Evolutionary conservation across 2,113 vertebrate genomes (phyloP).

Genomic region (Leptobrachium ailaonicum): DNA sequence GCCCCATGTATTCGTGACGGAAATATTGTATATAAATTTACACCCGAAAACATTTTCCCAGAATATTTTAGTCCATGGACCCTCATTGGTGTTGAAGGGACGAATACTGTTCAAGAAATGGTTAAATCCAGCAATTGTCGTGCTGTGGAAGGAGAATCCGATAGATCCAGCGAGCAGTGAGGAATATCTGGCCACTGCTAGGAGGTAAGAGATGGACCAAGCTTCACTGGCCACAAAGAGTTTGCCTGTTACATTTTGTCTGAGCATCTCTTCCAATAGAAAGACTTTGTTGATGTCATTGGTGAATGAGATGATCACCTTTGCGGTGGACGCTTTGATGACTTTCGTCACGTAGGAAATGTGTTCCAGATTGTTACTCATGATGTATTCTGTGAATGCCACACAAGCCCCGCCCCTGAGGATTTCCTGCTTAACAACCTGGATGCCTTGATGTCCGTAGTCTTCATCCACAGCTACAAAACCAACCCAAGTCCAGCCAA

Average conservation of each 20-base stretch:
- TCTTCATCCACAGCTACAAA: conserved; percentile 17
- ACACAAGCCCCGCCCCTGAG: conserved; percentile 21
- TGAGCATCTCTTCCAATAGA: conserved; percentile 13
- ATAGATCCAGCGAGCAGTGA: conserved; percentile 25
- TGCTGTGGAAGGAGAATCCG: conserved; percentile 28
- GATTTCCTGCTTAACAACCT: conserved; percentile 12
- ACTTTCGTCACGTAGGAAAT: not conserved
- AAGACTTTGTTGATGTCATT: conserved; percentile 7
- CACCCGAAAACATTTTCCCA: conserved; percentile 38
- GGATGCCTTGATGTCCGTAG: conserved; percentile 21
- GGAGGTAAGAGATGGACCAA: conserved; percentile 18
- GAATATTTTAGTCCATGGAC: conserved; percentile 12
- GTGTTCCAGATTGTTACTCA: not conserved
- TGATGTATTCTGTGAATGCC: conserved; percentile 11
- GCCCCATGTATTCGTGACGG: not conserved
- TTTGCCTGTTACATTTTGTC: conserved; percentile 5
- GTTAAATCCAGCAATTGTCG: conserved; percentile 31
- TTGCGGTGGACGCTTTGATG: conserved; percentile 14
- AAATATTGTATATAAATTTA: not conserved
- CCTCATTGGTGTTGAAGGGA: not conserved
- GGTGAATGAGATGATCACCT: conserved; percentile 1
- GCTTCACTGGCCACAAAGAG: conserved; percentile 29
- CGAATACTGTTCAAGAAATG: conserved; percentile 21
- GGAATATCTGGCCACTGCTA: conserved; percentile 3
- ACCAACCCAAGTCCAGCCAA: conserved; percentile 20